phyloP scores from a whole-genome alignment of 2,113 vertebrate species.

The Athene noctua region DNA sequence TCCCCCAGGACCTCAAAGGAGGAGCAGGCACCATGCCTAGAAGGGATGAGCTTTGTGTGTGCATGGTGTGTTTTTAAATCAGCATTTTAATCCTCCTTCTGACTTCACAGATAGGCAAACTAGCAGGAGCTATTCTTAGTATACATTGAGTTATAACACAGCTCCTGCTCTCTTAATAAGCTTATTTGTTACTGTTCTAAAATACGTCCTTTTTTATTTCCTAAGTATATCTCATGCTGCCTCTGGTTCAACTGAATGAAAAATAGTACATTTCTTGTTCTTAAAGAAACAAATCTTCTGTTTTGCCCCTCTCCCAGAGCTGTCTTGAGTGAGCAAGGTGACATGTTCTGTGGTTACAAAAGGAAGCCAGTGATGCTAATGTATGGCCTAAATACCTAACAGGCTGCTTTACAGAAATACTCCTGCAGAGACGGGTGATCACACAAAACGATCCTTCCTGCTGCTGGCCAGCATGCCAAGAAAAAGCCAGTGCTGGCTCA shows the following conservation, averaged over 20 bases:
- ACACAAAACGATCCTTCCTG: not conserved
- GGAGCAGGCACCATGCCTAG: constrained; percentile 1
- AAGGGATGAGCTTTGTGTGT: not conserved
- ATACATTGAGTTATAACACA: not conserved
- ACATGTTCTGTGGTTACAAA: not conserved
- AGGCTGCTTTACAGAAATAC: not conserved
- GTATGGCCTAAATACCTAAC: not conserved
- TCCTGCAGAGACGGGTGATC: not conserved
- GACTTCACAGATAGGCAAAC: not conserved
- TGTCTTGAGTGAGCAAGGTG: not conserved
- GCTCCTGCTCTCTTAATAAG: not conserved
- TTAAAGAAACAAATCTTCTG: not conserved
- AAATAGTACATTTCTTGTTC: not conserved
- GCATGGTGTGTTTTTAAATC: constrained; percentile 15
- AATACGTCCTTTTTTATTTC: not conserved
- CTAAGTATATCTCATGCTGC: not conserved
- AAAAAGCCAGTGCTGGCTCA: not conserved
- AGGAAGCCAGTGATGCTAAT: not conserved
- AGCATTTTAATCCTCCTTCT: constrained; percentile 10
- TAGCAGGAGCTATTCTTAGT: not conserved
- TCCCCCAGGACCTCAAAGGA: not conserved
- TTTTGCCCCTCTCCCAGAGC: not conserved
- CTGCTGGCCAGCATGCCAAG: not conserved
- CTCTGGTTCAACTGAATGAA: not conserved
- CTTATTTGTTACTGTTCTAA: not conserved